These are phyloP conservation scores for Exocentrus adspersus DNA, from an alignment of 2,888 invertebrate genomes.

Conservation along the genomic window DNA sequence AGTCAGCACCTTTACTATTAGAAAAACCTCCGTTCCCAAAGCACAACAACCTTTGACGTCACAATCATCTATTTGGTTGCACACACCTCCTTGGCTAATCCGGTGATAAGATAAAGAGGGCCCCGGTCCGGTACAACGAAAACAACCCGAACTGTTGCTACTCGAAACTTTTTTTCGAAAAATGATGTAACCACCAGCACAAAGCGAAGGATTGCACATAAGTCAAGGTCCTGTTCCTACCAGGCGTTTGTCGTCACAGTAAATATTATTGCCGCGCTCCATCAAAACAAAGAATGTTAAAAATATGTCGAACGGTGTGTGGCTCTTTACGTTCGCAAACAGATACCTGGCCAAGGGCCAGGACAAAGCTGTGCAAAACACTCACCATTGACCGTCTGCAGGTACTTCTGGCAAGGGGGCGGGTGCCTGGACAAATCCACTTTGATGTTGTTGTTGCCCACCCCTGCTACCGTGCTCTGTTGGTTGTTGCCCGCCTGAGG, in stretches of 20 bases:
- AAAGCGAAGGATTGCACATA: not conserved
- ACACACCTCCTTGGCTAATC: not conserved
- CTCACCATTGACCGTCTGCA: constrained; percentile 52
- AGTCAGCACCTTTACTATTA: not conserved
- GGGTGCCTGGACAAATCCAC: constrained; percentile 72
- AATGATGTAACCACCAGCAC: not conserved
- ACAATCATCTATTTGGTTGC: too few species aligned
- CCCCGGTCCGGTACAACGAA: too few species aligned
- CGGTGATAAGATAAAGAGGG: constrained; percentile 16
- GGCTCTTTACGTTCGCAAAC: not conserved
- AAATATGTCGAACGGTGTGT: not conserved
- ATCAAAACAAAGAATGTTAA: not conserved
- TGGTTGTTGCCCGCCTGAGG: constrained; percentile 63
- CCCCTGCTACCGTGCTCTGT: constrained; percentile 26
- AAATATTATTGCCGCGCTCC: not conserved
- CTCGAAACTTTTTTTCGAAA: too few species aligned
- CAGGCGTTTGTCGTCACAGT: not conserved
- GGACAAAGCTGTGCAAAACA: not conserved
- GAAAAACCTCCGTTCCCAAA: too few species aligned
- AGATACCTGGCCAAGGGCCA: too few species aligned
- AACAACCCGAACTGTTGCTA: too few species aligned
- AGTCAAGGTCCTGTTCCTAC: not conserved
- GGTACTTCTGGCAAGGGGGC: constrained; percentile 73
- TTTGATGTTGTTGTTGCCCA: constrained; percentile 37
- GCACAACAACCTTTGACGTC: too few species aligned